Conservation (phyloP, 2,888 invertebrate genomes). For the Zhengitettix transpicula region DNA sequence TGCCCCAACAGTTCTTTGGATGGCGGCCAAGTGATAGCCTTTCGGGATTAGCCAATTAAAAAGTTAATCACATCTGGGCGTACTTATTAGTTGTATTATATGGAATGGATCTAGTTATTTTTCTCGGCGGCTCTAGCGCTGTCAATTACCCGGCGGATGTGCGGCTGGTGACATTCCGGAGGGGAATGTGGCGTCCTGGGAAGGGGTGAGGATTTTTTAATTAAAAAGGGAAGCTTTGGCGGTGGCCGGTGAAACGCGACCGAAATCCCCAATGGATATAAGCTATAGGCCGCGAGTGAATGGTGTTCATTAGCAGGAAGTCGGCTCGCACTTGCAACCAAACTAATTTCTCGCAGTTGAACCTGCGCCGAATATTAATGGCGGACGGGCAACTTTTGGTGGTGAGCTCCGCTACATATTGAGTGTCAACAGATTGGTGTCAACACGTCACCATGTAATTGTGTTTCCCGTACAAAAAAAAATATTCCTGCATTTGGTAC, state of each 20-base stretch:
- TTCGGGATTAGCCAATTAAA: neutral
- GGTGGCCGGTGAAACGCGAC: conserved; percentile 5
- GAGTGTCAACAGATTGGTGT: too few species aligned
- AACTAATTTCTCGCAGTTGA: conserved; percentile 1
- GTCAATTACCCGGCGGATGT: neutral
- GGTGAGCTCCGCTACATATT: too few species aligned
- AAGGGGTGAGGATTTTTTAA: conserved; percentile 6
- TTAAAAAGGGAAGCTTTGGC: conserved; percentile 8
- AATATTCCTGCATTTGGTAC: too few species aligned
- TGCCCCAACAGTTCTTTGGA: too few species aligned
- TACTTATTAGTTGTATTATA: neutral
- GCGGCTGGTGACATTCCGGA: conserved; percentile 1
- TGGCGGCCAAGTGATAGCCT: too few species aligned
- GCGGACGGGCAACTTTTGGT: neutral
- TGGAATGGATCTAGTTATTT: neutral
- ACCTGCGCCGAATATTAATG: neutral
- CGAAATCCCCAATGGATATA: conserved; percentile 5
- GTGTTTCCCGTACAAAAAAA: too few species aligned
- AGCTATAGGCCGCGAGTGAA: conserved; percentile 1
- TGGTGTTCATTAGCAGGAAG: conserved; percentile 7
- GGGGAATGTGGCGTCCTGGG: neutral
- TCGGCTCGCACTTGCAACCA: neutral
- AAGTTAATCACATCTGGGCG: neutral
- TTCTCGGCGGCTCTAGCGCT: neutral
- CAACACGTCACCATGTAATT: too few species aligned